A percentile compares a stretch with the other conserved stretches of the same genome.
These are phyloP conservation scores for Platalea minor DNA, from an alignment of 2,797 vertebrate species.

Conservation along the genomic window DNA sequence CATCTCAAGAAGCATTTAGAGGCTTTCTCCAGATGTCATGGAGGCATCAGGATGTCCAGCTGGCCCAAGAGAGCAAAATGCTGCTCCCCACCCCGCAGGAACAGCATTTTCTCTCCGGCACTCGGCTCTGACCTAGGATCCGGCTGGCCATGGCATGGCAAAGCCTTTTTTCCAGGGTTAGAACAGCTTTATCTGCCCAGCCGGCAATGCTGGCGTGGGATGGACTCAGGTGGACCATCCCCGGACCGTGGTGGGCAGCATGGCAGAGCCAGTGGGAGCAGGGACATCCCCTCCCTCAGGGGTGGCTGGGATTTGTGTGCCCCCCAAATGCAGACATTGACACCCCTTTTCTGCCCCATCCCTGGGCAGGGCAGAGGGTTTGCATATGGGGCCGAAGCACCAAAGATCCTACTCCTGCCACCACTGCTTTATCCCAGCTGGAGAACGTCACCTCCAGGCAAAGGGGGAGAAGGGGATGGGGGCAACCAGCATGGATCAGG, in stretches of 20 bases:
- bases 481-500: not conserved
- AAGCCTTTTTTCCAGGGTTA: not conserved
- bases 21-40: not conserved
- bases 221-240: not conserved
- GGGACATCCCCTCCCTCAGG: not conserved
- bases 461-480: not conserved
- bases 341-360: not conserved
- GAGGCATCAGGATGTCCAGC: not conserved
- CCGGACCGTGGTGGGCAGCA: not conserved
- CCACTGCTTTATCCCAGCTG: not conserved
- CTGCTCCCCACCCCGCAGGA: not conserved
- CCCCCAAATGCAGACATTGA: too few species aligned
- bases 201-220: too few species aligned
- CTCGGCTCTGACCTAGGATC: not conserved
- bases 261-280: not conserved
- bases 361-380: not conserved
- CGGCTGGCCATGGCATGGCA: fast-evolving
- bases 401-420: not conserved
- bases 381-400: not conserved
- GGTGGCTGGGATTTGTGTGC: not conserved
- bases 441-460: not conserved
- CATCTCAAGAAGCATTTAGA: not conserved
- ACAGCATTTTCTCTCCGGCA: not conserved
- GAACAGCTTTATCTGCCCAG: not conserved
- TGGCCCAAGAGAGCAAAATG: not conserved